Base-by-base conservation (phyloP, 2,888 invertebrate species). In the Seladonia tumulorum region DNA sequence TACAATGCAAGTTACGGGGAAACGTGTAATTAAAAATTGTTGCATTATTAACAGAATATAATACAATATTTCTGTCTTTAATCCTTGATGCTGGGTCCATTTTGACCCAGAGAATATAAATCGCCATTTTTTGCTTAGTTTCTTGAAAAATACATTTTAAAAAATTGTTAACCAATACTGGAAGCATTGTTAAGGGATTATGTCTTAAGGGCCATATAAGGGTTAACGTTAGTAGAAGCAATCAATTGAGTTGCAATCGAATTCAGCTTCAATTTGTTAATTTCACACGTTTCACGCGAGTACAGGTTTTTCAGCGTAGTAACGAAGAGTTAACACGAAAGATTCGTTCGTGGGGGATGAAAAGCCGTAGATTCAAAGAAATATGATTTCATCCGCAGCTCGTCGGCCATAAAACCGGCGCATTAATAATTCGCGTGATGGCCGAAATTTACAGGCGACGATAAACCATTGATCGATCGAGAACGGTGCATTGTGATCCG, bases 391-490 rank as follows among this genome's bases (percentile, higher is more conserved):
- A 73, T 83, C 68, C 22, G 53, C 53, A 57, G 53, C n/a, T 57
- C 53, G n/a, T 57, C 53, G 53, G 53, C 53, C 60, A 70, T 75
- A 83, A 84, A 84, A 77, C n/a, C n/a, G 71, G 68, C 74, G 81
- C 76, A 73, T 83, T 83, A 81, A 81, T 76, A 83, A 83, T 83
- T 72, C 72, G n/a, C 72, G 7, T 45, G 60, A 53, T 47, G 45
- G 35, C 53, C 71, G 47, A 76, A 83, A 83, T 83, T 81, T 83
- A 83, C 83, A 83, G 63, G 71, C 63, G 71, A 57, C 84, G 83
- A 78, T 85, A 85, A 85, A 83, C 78, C 75, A 83, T 85, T 74
- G 75, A 85, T 76, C 84, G 84, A 85, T 83, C 72, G 63, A 35
- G 81, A 68, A 70, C 49, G 60, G 60, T 39, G 81, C 75, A 70